These are phyloP conservation scores for Mobula hypostoma DNA, from an alignment of 2,113 vertebrate species.

Conservation along the genomic window DNA sequence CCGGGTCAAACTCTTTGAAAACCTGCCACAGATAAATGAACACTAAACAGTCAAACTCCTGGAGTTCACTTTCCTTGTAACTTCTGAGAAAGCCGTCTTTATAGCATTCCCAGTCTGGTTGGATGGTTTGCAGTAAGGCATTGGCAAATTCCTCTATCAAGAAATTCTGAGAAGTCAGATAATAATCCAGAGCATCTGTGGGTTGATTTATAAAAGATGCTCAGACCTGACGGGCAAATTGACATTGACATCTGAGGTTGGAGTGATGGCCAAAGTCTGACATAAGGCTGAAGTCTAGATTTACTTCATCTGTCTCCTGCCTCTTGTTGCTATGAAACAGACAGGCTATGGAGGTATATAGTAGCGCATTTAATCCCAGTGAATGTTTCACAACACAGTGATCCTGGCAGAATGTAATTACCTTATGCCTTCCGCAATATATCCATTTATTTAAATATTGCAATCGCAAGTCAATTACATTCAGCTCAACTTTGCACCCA, in stretches of 20 bases:
- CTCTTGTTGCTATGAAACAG: slow-evolving; percentile 28
- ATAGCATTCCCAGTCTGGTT: neutral
- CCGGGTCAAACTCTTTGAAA: neutral
- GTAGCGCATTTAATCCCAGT: slow-evolving; percentile 25
- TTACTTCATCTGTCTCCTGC: neutral
- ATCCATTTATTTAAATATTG: slow-evolving; percentile 1
- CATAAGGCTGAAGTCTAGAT: neutral
- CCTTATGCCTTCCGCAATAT: neutral
- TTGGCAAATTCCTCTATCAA: slow-evolving; percentile 10
- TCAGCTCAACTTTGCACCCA: neutral
- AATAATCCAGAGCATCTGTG: slow-evolving; percentile 11
- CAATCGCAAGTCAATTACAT: neutral
- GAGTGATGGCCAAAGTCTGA: slow-evolving; percentile 15
- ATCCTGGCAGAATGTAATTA: neutral
- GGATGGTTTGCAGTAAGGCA: neutral
- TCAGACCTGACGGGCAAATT: neutral
- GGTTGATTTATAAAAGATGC: slow-evolving; percentile 32
- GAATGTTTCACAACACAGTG: neutral
- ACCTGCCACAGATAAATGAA: neutral
- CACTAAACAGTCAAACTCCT: neutral
- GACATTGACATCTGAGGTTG: slow-evolving; percentile 5
- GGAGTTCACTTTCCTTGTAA: neutral
- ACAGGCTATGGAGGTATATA: neutral
- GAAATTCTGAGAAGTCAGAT: neutral
- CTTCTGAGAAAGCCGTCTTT: slow-evolving; percentile 4